Conservation (phyloP, 2,888 invertebrate genomes). For the Pimpla rufipes region DNA sequence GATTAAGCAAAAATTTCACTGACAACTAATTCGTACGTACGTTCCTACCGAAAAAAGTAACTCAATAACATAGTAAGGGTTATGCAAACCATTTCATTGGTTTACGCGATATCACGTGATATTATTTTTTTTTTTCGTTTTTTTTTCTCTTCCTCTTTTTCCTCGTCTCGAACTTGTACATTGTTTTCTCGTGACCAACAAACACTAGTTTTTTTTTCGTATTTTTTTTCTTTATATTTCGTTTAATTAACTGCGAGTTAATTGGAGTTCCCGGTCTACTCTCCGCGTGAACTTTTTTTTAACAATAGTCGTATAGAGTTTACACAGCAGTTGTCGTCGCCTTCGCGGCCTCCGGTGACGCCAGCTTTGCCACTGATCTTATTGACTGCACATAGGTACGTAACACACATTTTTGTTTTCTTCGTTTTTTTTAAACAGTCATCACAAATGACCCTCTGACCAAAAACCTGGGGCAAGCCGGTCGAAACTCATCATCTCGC, state of each 20-base stretch:
- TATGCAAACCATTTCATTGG: conserved; percentile 62
- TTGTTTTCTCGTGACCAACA: conserved; percentile 56
- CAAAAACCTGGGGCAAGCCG: conserved; percentile 23
- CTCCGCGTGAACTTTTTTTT: conserved; percentile 49
- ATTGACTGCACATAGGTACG: conserved; percentile 58
- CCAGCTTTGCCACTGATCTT: conserved; percentile 52
- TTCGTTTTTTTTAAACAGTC: conserved; percentile 10
- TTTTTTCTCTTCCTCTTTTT: not conserved
- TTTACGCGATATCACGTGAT: conserved; percentile 58
- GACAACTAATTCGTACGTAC: conserved; percentile 59
- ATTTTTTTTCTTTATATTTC: not conserved
- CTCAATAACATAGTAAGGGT: conserved; percentile 55
- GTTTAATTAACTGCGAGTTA: conserved; percentile 56
- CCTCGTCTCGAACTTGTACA: conserved; percentile 48
- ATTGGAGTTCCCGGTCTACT: conserved; percentile 52
- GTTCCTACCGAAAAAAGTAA: conserved; percentile 53
- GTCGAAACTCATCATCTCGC: conserved; percentile 42
- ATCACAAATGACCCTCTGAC: conserved; percentile 33
- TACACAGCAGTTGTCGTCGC: conserved; percentile 59
- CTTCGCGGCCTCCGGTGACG: conserved; percentile 59
- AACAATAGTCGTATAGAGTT: conserved; percentile 53
- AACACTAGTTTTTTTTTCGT: conserved; percentile 36
- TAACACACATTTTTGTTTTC: conserved; percentile 36
- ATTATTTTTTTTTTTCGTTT: conserved; percentile 28
- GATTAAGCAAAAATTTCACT: conserved; percentile 55